Evolutionary conservation across 2,888 invertebrate species (phyloP), one percentile per base, ranked within the genome.

Genomic region (Limnephilus lunatus): DNA sequence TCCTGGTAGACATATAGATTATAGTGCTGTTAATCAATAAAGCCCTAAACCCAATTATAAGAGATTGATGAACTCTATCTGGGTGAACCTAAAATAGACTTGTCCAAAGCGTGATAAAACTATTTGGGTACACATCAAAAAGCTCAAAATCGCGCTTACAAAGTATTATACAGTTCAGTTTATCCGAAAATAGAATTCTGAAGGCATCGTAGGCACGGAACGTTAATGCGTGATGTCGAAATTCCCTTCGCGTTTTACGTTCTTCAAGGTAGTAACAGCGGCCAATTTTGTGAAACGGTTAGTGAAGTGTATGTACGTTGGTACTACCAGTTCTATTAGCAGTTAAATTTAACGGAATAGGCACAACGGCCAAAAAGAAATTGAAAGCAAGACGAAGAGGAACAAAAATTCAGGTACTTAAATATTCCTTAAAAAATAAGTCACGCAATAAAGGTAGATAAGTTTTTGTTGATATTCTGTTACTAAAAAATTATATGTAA

Each of bases 321-420:
- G 68, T 68, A 68, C 68, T 68, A 25, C 25, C 25, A 15, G 30
- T 32, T 87, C 68, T 87, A 87, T 87, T 87, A 87, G 87, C 87
- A 87, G 87, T 87, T 68, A 87, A 87, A 87, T 53, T 53, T 87
- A n/a, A 87, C 53, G 48, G 87, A 48, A n/a, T n/a, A 15, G 87
- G 53, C 68, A 12, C 19, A 85, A n/a, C 19, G 32, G 25, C 32
- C 25, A 85, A 31, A 35, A 35, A 39, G 39, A 85, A 31, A n/a
- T 39, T 35, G 32, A 85, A 85, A 85, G 25, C 68, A n/a, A 68
- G 3, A n/a, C 68, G n/a, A 68, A 68, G 68, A 68, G 68, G 68
- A 68, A 68, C 68, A 25, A 25, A 5, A 19, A 53, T 25, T 68
- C 68, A 25, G 68, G 68, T 7, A 68, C 25, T 68, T 68, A 68